Percentiles rank a stretch among this genome's conserved stretches.
Conservation (phyloP, 2,797 vertebrate species). For the Sitta carolinensis region DNA sequence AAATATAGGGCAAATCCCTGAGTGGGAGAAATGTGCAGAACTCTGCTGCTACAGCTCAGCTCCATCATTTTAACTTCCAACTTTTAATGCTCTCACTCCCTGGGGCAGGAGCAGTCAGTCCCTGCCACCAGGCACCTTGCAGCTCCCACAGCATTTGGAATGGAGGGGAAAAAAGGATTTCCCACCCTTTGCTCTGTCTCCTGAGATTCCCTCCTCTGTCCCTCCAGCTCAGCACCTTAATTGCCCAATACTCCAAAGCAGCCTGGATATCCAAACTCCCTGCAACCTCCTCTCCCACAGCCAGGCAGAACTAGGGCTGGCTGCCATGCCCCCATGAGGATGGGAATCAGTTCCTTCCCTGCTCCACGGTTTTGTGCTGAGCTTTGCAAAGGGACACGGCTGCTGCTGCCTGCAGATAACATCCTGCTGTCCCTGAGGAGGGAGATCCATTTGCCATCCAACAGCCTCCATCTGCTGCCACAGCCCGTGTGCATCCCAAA, state of each 20-base stretch:
- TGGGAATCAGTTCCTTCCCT: not conserved
- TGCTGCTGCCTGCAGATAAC: not conserved
- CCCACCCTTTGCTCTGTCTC: not conserved
- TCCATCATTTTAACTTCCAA: conserved; percentile 44
- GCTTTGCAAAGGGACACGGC: not conserved
- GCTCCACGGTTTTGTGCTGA: not conserved
- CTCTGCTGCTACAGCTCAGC: conserved; percentile 58
- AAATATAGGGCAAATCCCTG: conserved; percentile 60
- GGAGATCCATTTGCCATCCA: not conserved
- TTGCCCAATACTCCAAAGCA: not conserved
- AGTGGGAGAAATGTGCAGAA: conserved; percentile 44
- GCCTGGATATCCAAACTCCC: not conserved
- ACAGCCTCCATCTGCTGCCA: not conserved
- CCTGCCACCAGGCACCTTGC: not conserved
- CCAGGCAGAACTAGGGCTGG: not conserved
- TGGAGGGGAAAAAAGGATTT: fast-evolving
- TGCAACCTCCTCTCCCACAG: not conserved
- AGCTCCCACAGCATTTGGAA: not conserved
- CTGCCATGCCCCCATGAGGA: not conserved
- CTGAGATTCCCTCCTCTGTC: not conserved
- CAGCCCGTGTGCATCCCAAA: fast-evolving
- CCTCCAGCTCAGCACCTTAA: not conserved
- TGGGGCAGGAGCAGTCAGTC: not conserved
- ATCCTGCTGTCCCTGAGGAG: not conserved
- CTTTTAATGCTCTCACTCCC: not conserved